A percentile compares a stretch with the other conserved stretches of the same genome.
phyloP scores from a whole-genome alignment of 2,113 vertebrate genomes.

The Gopherus flavomarginatus region DNA sequence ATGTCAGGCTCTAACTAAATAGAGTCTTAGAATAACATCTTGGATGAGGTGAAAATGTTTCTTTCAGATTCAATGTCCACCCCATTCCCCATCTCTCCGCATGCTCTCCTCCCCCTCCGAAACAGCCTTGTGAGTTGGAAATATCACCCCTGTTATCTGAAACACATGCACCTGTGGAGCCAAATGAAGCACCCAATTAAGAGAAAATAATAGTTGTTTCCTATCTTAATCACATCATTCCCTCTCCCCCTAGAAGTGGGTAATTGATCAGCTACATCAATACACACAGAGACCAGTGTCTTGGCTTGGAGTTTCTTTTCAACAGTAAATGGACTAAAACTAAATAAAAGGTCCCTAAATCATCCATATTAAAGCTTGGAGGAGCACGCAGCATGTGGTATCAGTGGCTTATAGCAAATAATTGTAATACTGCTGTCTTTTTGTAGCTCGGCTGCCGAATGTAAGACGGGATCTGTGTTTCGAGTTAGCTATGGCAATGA shows the following conservation, averaged over 20 bases:
- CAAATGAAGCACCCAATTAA: constrained; percentile 47
- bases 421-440: background rate
- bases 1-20: accelerated
- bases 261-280: constrained; percentile 44
- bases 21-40: background rate
- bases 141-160: background rate
- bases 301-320: constrained; percentile 48
- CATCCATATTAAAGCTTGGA: constrained; percentile 66
- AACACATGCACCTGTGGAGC: background rate
- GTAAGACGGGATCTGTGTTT: background rate
- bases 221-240: constrained; percentile 3
- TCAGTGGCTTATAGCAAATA: constrained; percentile 3
- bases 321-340: constrained; percentile 43
- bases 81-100: background rate
- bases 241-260: accelerated
- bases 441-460: background rate
- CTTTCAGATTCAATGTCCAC: accelerated
- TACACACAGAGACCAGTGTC: background rate
- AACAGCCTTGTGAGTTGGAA: background rate
- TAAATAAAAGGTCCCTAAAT: constrained; percentile 60
- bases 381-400: background rate
- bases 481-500: background rate
- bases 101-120: background rate
- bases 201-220: background rate
- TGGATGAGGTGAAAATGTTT: background rate